phyloP scores from a whole-genome alignment of 2,113 vertebrate species.

The Pelecanus crispus region DNA sequence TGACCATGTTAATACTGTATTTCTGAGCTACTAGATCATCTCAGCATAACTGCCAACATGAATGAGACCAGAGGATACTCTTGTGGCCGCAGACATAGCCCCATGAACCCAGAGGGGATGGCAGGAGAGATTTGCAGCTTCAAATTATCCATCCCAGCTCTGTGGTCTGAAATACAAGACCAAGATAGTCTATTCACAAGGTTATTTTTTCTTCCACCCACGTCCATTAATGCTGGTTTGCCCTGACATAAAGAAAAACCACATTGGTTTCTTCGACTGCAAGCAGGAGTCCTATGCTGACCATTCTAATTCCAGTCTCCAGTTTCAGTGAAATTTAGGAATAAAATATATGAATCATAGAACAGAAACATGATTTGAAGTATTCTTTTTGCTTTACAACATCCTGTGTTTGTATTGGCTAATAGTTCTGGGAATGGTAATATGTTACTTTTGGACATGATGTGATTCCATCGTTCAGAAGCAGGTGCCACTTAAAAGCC shows the following conservation, averaged over 20 bases:
- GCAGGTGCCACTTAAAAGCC: neutral
- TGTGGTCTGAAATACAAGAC: neutral
- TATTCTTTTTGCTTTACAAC: neutral
- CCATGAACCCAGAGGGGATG: neutral
- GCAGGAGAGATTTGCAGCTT: neutral
- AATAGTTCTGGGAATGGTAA: neutral
- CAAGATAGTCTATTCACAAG: neutral
- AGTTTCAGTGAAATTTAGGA: neutral
- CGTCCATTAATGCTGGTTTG: neutral
- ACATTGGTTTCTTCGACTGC: neutral
- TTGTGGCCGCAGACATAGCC: neutral
- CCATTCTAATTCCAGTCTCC: neutral
- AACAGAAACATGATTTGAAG: neutral
- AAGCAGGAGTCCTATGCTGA: neutral
- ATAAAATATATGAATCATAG: neutral
- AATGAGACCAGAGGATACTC: neutral
- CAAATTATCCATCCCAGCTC: neutral
- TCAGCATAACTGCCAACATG: neutral
- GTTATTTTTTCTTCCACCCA: neutral
- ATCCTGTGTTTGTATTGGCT: neutral
- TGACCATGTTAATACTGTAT: neutral
- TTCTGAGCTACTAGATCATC: neutral
- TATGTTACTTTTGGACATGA: neutral
- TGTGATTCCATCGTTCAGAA: neutral
- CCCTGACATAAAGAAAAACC: neutral